Conservation (phyloP, 2,888 invertebrate species). For the Vannuccia rotundouncinata region DNA sequence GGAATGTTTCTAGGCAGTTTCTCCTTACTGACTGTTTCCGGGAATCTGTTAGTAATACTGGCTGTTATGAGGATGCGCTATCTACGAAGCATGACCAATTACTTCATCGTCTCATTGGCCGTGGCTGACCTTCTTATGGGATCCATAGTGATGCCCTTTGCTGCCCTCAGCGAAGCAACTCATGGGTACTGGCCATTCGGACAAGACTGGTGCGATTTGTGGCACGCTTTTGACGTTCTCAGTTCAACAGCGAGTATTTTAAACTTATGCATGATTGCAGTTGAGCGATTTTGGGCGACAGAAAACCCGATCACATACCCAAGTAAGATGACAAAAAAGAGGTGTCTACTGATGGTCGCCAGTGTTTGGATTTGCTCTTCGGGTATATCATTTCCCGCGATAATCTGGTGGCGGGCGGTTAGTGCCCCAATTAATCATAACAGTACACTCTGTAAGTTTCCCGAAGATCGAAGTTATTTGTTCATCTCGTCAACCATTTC, state of each 20-base stretch:
- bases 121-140: slow-evolving; percentile 40
- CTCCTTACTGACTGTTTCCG: slow-evolving; percentile 24
- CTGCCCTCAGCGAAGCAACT: slow-evolving; percentile 45
- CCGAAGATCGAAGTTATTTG: slow-evolving; percentile 88
- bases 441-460: slow-evolving; percentile 72
- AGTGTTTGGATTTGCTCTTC: slow-evolving; percentile 93
- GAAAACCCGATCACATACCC: slow-evolving; percentile 98
- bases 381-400: slow-evolving; percentile 94
- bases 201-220: slow-evolving; percentile 89
- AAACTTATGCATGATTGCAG: slow-evolving; percentile 88
- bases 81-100: slow-evolving; percentile 37
- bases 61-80: slow-evolving; percentile 39
- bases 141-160: slow-evolving; percentile 39
- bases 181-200: slow-evolving; percentile 75
- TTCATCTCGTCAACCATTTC: slow-evolving; percentile 95
- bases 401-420: slow-evolving; percentile 63
- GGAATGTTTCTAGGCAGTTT: slow-evolving; percentile 22
- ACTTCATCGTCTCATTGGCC: slow-evolving; percentile 39
- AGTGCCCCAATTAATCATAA: slow-evolving; percentile 44
- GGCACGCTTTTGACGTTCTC: slow-evolving; percentile 90
- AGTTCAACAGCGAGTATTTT: slow-evolving; percentile 95
- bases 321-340: slow-evolving; percentile 76
- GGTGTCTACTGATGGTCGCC: slow-evolving; percentile 78
- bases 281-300: slow-evolving; percentile 96
- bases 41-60: slow-evolving; percentile 37